A percentile compares a stretch with the other conserved stretches of the same genome.
phyloP scores from a whole-genome alignment of 2,797 vertebrate genomes.

The Bufotes viridis region DNA sequence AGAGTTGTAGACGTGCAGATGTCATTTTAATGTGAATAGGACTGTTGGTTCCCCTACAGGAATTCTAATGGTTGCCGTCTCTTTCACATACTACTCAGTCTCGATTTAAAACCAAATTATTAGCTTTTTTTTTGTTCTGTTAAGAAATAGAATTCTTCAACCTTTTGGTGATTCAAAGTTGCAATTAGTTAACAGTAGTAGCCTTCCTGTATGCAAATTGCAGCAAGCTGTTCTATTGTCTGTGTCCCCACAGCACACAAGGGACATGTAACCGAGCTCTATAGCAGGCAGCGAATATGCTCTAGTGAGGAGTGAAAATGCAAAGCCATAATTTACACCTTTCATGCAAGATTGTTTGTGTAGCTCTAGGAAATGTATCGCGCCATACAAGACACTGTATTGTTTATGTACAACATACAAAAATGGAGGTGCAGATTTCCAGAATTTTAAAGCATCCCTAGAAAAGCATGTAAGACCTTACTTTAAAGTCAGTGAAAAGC shows the following conservation, averaged over 20 bases:
- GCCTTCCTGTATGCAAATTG: slow-evolving; percentile 43
- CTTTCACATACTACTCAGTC: slow-evolving; percentile 2
- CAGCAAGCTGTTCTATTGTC: slow-evolving; percentile 36
- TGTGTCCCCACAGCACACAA: not conserved
- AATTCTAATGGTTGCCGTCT: slow-evolving; percentile 1
- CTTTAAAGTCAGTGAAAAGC: not conserved
- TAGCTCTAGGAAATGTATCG: not conserved
- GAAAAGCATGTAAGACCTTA: not conserved
- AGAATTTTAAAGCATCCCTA: not conserved
- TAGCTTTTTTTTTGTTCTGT: slow-evolving; percentile 24
- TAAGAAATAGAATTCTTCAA: slow-evolving; percentile 10
- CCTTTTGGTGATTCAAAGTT: not conserved
- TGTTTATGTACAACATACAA: not conserved
- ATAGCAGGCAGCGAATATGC: not conserved
- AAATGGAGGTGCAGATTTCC: no score
- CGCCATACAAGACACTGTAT: not conserved
- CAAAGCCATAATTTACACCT: slow-evolving; percentile 4
- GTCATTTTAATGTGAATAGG: not conserved
- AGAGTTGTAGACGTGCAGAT: not conserved
- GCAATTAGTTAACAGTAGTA: slow-evolving; percentile 39
- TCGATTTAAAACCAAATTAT: slow-evolving; percentile 29
- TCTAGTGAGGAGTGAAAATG: not conserved
- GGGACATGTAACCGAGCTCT: slow-evolving; percentile 1
- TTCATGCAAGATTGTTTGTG: not conserved
- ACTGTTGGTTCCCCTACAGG: not conserved